Evolutionary conservation across 2,888 invertebrate genomes (phyloP).

Genomic region (Melangyna quadrimaculata): DNA sequence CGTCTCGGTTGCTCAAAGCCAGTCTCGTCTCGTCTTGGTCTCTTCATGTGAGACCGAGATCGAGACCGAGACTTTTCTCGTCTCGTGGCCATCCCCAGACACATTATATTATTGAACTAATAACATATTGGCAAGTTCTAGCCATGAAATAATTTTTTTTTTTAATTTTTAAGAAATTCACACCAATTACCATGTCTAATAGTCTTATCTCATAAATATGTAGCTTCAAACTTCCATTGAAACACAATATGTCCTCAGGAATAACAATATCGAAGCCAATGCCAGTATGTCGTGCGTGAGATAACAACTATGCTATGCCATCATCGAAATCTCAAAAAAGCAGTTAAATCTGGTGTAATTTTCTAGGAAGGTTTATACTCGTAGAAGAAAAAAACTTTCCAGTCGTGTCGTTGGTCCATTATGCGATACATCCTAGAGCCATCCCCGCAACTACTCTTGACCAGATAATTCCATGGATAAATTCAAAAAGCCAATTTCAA

Average conservation of each 20-base stretch:
- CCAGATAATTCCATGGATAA: constrained; percentile 67
- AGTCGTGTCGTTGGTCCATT: constrained; percentile 66
- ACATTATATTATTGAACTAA: too few species aligned
- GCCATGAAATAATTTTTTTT: background rate
- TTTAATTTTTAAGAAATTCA: constrained; percentile 28
- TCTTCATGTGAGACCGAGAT: too few species aligned
- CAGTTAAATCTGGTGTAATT: constrained; percentile 56
- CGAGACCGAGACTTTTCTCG: too few species aligned
- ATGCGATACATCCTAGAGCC: constrained; percentile 58
- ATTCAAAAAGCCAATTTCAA: constrained; percentile 50
- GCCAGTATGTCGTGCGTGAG: constrained; percentile 62
- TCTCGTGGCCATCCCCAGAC: too few species aligned
- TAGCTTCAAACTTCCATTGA: constrained; percentile 22
- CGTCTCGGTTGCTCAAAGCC: too few species aligned
- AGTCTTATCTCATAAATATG: background rate
- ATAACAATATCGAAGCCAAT: background rate
- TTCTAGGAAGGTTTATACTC: constrained; percentile 3
- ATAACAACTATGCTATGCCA: constrained; percentile 40
- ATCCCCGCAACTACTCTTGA: constrained; percentile 57
- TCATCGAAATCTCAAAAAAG: constrained; percentile 20
- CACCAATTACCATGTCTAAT: constrained; percentile 51
- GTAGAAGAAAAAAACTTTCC: background rate
- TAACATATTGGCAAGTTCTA: too few species aligned
- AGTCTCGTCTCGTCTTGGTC: too few species aligned
- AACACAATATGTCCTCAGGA: constrained; percentile 54